A percentile compares a stretch with the other conserved stretches of the same genome.
These are phyloP conservation scores for Caenorhabditis macrosperma DNA, from an alignment of 2,888 invertebrate species.

Conservation along the genomic window DNA sequence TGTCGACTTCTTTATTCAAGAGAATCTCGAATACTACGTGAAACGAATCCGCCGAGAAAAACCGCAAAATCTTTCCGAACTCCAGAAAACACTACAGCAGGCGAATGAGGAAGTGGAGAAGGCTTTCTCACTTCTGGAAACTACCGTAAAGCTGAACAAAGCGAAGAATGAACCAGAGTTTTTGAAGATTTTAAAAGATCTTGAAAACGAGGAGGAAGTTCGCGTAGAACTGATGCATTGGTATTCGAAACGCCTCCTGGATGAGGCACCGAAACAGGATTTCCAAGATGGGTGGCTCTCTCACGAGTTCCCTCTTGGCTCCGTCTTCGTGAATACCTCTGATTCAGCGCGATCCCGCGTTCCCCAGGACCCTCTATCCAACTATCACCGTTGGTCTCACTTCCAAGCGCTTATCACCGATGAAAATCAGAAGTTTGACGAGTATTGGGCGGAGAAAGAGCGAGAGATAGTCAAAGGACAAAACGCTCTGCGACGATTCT, in stretches of 20 bases:
- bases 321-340: constrained; percentile 21
- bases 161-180: constrained; percentile 37
- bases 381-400: constrained; percentile 11
- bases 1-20: constrained; percentile 42
- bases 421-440: constrained; percentile 60
- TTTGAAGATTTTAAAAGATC: constrained; percentile 1
- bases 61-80: constrained; percentile 19
- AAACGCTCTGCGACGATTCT: constrained; percentile 43
- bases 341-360: not conserved
- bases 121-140: constrained; percentile 35
- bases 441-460: constrained; percentile 64
- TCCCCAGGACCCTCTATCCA: not conserved
- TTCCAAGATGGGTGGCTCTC: constrained; percentile 43
- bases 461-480: constrained; percentile 57
- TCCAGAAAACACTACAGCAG: constrained; percentile 17
- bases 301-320: constrained; percentile 56
- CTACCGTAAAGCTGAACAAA: constrained; percentile 45
- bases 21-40: constrained; percentile 61
- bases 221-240: constrained; percentile 58
- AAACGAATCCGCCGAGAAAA: constrained; percentile 15
- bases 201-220: constrained; percentile 9
- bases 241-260: constrained; percentile 55
- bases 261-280: constrained; percentile 6
- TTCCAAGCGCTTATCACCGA: constrained; percentile 37
- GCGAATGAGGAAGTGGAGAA: constrained; percentile 26